Evolutionary conservation across 2,888 invertebrate species (phyloP).

Genomic region (Melikaiella ostensackeni): DNA sequence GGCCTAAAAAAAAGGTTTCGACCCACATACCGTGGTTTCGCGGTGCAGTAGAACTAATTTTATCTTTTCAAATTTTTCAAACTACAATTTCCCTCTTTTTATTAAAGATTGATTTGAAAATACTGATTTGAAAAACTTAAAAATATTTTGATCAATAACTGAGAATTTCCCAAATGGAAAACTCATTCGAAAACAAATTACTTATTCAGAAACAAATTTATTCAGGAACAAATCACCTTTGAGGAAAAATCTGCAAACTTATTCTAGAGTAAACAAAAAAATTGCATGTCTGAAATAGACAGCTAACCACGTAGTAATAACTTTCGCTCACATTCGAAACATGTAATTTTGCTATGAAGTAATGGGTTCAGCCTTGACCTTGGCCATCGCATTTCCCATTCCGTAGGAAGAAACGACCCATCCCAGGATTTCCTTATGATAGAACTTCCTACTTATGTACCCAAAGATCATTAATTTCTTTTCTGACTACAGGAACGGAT

Average conservation of each 20-base stretch:
- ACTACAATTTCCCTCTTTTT: not conserved
- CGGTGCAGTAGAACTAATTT: no score
- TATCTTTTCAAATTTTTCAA: no score
- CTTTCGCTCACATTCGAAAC: not conserved
- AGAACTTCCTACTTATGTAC: not conserved
- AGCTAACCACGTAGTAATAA: not conserved
- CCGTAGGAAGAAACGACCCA: not conserved
- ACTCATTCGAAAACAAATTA: no score
- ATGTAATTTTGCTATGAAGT: constrained; percentile 6
- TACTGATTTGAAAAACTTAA: not conserved
- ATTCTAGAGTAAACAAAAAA: no score
- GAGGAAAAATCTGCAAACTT: no score
- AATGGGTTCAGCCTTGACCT: constrained; percentile 5
- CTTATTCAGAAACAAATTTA: no score
- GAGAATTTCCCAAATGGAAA: not conserved
- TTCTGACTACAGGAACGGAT: no score
- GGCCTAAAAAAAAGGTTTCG: no score
- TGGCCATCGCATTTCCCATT: not conserved
- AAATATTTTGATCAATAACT: not conserved
- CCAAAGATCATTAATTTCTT: not conserved
- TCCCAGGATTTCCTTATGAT: not conserved
- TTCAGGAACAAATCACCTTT: no score
- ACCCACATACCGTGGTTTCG: no score
- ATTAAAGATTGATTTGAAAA: no score
- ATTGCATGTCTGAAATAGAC: not conserved